Evolutionary conservation across 2,888 invertebrate genomes (phyloP).

Genomic region (Meloe dianella): DNA sequence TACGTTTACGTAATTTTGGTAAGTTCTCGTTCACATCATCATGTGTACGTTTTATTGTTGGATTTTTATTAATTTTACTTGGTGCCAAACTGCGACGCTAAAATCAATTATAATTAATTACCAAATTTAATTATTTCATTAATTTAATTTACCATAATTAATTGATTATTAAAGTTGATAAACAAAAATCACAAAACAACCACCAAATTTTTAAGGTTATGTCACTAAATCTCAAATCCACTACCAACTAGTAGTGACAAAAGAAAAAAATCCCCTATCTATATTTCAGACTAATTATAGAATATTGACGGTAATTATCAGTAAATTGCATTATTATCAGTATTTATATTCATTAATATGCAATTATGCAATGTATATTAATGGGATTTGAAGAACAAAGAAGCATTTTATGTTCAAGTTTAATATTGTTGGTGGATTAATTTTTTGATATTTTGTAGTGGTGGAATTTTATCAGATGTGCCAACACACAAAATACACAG

Average conservation of each 20-base stretch:
- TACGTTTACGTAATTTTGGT: conserved; percentile 58
- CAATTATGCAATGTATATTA: too few species aligned
- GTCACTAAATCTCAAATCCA: not conserved
- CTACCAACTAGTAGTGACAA: not conserved
- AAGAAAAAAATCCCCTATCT: not conserved
- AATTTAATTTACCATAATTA: conserved; percentile 16
- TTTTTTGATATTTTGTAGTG: not conserved
- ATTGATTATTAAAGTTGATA: not conserved
- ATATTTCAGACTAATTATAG: too few species aligned
- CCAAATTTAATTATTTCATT: conserved; percentile 7
- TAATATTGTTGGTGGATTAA: not conserved
- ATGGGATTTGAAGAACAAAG: not conserved
- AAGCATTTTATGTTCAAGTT: too few species aligned
- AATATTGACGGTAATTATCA: too few species aligned
- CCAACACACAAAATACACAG: not conserved
- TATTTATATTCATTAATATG: too few species aligned
- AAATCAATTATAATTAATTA: conserved; percentile 16
- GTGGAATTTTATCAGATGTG: not conserved
- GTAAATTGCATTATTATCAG: too few species aligned
- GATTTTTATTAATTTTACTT: conserved; percentile 70
- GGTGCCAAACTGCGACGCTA: conserved; percentile 77
- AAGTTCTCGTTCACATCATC: conserved; percentile 53
- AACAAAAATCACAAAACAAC: not conserved
- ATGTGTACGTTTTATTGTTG: conserved; percentile 46
- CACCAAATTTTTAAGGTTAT: too few species aligned